Percentiles rank a stretch among this genome's conserved stretches.
phyloP scores from a whole-genome alignment of 2,888 invertebrate species.

The Lithodes maja region DNA sequence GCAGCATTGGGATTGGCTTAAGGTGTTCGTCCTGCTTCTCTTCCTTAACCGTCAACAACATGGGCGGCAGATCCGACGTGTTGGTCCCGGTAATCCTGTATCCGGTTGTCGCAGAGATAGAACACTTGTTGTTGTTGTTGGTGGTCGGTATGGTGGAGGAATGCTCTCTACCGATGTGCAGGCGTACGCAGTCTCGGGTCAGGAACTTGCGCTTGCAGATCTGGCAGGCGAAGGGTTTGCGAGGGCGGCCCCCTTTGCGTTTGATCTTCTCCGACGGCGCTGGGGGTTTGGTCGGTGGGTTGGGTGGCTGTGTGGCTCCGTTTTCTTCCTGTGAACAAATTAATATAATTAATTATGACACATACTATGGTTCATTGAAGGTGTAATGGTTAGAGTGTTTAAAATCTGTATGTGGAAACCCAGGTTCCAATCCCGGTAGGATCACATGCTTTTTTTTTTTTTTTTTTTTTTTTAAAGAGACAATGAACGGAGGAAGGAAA shows the following conservation, averaged over 20 bases:
- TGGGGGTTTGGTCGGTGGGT: too few relatives aligned
- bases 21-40: not conserved
- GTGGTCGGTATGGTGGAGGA: conserved; percentile 10
- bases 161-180: conserved; percentile 56
- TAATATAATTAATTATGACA: too few relatives aligned
- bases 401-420: too few relatives aligned
- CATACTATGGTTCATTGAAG: too few relatives aligned
- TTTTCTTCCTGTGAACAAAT: too few relatives aligned
- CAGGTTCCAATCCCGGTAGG: too few relatives aligned
- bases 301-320: too few relatives aligned
- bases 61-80: not conserved
- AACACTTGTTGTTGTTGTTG: not conserved
- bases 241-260: conserved; percentile 56
- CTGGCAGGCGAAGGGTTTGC: conserved; percentile 59
- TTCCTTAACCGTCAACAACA: not conserved
- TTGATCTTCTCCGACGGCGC: conserved; percentile 16
- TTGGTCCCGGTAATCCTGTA: too few relatives aligned
- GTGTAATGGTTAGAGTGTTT: too few relatives aligned
- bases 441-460: too few relatives aligned
- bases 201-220: conserved; percentile 60
- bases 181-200: conserved; percentile 36
- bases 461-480: too few relatives aligned
- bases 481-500: too few relatives aligned
- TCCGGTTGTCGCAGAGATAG: not conserved
- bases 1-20: not conserved